phyloP scores from a whole-genome alignment of 2,113 vertebrate species.

The Varanus salvator region DNA sequence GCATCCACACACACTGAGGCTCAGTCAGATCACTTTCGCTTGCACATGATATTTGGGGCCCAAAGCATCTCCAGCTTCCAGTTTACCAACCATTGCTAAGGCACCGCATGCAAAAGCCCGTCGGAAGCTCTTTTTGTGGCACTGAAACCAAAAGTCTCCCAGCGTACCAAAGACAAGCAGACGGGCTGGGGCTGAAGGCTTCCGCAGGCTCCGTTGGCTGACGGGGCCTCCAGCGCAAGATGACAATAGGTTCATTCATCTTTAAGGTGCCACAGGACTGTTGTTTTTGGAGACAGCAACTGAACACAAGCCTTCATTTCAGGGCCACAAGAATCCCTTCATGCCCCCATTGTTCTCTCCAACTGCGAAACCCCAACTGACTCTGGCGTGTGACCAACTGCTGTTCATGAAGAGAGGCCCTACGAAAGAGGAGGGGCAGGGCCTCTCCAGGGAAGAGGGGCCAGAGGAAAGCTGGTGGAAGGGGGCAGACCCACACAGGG shows the following conservation, averaged over 20 bases:
- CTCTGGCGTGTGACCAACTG: neutral
- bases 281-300: neutral
- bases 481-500: too few species aligned
- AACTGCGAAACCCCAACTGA: neutral
- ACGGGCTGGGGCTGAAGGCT: neutral
- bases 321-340: neutral
- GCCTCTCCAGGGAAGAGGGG: neutral
- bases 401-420: neutral
- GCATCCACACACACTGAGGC: too few species aligned
- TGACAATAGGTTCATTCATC: neutral
- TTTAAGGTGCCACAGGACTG: neutral
- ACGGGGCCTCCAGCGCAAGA: neutral
- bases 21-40: too few species aligned
- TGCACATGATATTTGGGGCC: neutral
- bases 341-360: neutral
- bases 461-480: neutral
- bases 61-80: neutral
- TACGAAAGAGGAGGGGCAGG: neutral
- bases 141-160: too few species aligned
- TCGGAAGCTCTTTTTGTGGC: too few species aligned
- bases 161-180: neutral
- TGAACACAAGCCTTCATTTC: neutral
- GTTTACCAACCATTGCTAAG: neutral
- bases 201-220: neutral
- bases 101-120: too few species aligned